Percentiles rank a stretch among this genome's conserved stretches.
These are phyloP conservation scores for Microtus oregoni DNA, from an alignment of 2,113 vertebrate genomes.

Conservation along the genomic window DNA sequence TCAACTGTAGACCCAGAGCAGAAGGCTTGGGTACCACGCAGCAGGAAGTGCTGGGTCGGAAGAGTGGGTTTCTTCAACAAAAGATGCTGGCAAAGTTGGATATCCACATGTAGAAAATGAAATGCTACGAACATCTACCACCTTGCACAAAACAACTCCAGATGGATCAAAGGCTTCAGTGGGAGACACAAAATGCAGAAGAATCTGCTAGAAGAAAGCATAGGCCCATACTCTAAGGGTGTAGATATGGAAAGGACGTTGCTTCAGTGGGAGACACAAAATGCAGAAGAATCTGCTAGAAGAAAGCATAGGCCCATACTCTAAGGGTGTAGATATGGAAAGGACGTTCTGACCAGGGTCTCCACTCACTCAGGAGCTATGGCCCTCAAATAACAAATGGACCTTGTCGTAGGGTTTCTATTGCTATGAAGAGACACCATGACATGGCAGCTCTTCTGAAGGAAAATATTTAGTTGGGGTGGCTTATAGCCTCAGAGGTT, in stretches of 20 bases:
- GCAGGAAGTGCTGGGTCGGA: too few species aligned
- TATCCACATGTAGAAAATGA: neutral
- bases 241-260: neutral
- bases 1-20: neutral
- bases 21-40: accelerated
- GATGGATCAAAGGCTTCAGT: neutral
- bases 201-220: too few species aligned
- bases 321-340: neutral
- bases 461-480: neutral
- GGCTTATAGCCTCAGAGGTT: neutral
- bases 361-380: neutral
- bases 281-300: too few species aligned
- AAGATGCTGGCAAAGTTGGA: neutral
- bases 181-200: neutral
- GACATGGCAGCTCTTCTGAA: neutral
- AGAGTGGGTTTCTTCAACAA: neutral
- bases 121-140: neutral
- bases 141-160: neutral
- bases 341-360: neutral
- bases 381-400: neutral
- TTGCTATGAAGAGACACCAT: neutral
- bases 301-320: too few species aligned
- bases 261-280: too few species aligned
- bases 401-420: neutral
- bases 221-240: neutral